Evolutionary conservation across 2,888 invertebrate genomes (phyloP).

Genomic region (Buathra laborator): DNA sequence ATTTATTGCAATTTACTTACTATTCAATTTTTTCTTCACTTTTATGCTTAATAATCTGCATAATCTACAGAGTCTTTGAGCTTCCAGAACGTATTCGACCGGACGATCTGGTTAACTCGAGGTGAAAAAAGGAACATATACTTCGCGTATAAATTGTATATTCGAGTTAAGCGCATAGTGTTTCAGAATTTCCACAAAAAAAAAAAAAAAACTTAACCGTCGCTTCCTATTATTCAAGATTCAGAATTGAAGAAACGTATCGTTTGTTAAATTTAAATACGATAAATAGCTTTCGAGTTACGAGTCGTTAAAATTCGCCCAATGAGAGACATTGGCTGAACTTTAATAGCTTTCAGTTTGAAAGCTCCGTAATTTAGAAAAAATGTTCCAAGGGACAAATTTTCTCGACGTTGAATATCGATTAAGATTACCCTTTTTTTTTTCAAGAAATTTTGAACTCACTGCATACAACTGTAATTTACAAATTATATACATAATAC

Average conservation of each 20-base stretch:
- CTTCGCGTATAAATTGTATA: slow-evolving; percentile 5
- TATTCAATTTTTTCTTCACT: slow-evolving; percentile 68
- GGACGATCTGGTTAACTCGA: slow-evolving; percentile 54
- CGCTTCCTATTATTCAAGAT: neutral
- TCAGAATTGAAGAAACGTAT: neutral
- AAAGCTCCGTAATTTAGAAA: neutral
- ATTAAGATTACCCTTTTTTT: neutral
- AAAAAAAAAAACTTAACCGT: neutral
- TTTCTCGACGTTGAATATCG: neutral
- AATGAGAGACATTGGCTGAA: neutral
- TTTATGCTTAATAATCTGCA: slow-evolving; percentile 68
- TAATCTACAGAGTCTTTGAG: slow-evolving; percentile 73
- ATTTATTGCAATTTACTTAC: slow-evolving; percentile 74
- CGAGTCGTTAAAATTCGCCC: neutral
- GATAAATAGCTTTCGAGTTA: neutral
- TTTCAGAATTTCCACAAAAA: neutral
- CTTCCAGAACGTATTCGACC: slow-evolving; percentile 68
- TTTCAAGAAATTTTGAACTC: neutral
- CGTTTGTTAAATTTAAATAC: neutral
- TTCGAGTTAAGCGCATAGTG: neutral
- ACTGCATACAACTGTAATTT: neutral
- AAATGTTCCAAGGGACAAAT: neutral
- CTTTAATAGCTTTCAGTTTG: neutral
- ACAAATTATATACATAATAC: slow-evolving; percentile 1
- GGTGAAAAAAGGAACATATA: slow-evolving; percentile 11